These are phyloP conservation scores for Idaea dimidiata DNA, from an alignment of 2,888 invertebrate species.

Conservation along the genomic window DNA sequence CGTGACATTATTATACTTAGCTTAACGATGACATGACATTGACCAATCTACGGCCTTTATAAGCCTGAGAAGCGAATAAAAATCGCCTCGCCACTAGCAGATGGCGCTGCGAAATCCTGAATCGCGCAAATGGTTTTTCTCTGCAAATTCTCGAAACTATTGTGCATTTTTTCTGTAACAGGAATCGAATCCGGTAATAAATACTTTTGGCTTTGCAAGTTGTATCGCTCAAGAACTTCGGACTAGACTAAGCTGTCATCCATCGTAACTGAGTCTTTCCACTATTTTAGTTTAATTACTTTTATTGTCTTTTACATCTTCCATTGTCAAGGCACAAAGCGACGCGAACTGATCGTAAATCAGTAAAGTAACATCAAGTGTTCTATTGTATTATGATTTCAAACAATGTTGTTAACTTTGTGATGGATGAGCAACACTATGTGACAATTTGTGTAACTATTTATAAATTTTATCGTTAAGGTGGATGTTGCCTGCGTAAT, in stretches of 20 bases:
- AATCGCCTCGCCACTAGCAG: too few relatives aligned
- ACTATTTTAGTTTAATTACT: conserved; percentile 41
- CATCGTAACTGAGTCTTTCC: conserved; percentile 53
- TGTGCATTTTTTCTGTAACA: background rate
- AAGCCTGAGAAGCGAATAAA: too few relatives aligned
- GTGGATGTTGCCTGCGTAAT: too few relatives aligned
- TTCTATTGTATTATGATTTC: conserved; percentile 17
- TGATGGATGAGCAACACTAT: conserved; percentile 26
- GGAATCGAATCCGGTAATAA: background rate
- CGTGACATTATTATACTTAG: conserved; percentile 20
- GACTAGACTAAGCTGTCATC: conserved; percentile 33
- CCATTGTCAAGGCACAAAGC: conserved; percentile 39
- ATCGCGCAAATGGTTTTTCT: too few relatives aligned
- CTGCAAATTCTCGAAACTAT: background rate
- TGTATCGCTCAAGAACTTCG: background rate
- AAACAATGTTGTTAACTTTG: conserved; percentile 20
- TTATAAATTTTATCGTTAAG: background rate
- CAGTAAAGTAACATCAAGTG: conserved; percentile 20
- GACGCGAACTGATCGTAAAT: conserved; percentile 23
- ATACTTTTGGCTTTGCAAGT: background rate
- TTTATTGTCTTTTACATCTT: conserved; percentile 24
- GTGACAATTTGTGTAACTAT: conserved; percentile 19
- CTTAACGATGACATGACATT: too few relatives aligned
- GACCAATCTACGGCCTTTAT: too few relatives aligned
- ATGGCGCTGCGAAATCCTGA: too few relatives aligned